phyloP scores from a whole-genome alignment of 2,113 vertebrate species.

The Mustela lutreola region DNA sequence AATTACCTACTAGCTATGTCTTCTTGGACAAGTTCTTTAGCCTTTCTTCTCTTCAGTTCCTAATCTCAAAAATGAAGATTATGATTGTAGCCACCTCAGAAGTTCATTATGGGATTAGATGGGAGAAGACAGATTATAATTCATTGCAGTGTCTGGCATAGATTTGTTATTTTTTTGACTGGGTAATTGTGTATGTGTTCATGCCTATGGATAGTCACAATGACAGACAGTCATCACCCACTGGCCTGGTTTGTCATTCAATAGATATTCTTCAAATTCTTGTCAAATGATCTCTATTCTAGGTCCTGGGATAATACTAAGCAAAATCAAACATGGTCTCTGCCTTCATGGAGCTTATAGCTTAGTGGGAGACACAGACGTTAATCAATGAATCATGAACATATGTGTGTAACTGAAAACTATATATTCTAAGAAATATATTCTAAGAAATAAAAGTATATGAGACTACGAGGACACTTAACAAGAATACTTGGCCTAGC shows the following conservation, averaged over 20 bases:
- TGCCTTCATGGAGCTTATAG: background rate
- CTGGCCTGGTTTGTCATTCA: background rate
- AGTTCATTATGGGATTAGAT: background rate
- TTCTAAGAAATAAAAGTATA: background rate
- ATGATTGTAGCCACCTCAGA: background rate
- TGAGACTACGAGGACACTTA: background rate
- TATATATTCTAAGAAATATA: background rate
- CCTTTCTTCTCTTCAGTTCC: background rate
- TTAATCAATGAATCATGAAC: background rate
- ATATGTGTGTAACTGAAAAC: background rate
- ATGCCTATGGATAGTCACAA: background rate
- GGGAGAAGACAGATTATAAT: background rate
- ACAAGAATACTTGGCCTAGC: background rate
- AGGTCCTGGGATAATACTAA: background rate
- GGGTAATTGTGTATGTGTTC: background rate
- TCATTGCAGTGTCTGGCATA: background rate
- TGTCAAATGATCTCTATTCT: background rate
- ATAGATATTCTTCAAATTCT: background rate
- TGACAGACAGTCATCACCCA: background rate
- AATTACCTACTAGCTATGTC: background rate
- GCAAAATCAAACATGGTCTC: background rate
- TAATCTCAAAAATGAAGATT: background rate
- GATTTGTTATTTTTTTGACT: background rate
- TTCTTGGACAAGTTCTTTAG: background rate
- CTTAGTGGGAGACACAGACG: background rate